Conservation (phyloP, 2,113 vertebrate genomes). For the Caracal caracal region DNA sequence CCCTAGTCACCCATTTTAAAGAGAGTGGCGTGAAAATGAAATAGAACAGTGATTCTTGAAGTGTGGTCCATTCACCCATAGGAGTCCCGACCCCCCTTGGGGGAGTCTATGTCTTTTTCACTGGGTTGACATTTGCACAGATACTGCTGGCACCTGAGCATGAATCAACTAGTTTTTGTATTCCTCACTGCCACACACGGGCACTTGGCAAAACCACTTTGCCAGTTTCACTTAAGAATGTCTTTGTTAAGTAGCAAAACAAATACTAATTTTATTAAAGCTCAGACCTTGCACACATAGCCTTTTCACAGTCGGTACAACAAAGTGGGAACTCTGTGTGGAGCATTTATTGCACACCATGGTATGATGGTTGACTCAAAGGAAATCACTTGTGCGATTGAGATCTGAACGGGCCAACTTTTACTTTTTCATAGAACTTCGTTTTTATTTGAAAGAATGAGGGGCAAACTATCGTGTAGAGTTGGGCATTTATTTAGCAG, state of each 20-base stretch:
- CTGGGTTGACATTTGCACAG: background rate
- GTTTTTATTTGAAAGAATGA: slow-evolving; percentile 25
- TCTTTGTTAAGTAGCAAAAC: background rate
- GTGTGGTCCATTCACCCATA: background rate
- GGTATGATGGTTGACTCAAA: background rate
- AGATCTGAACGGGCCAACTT: background rate
- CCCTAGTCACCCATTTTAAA: background rate
- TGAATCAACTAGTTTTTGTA: background rate
- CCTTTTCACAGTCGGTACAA: background rate
- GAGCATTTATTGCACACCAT: background rate
- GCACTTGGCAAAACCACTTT: background rate
- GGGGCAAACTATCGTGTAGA: background rate
- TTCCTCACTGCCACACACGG: background rate
- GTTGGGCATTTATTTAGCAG: background rate
- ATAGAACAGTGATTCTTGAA: background rate
- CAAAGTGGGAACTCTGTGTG: background rate
- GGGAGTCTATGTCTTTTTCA: background rate
- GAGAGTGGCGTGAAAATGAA: background rate
- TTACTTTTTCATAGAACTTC: background rate
- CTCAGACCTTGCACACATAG: background rate
- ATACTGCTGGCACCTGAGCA: background rate
- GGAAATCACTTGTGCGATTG: background rate
- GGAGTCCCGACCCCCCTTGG: background rate
- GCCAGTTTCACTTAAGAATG: background rate
- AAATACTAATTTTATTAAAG: slow-evolving; percentile 41